A percentile compares a stretch with the other conserved stretches of the same genome.
phyloP scores from a whole-genome alignment of 2,888 invertebrate species.

The Carpatolechia fugitivella region DNA sequence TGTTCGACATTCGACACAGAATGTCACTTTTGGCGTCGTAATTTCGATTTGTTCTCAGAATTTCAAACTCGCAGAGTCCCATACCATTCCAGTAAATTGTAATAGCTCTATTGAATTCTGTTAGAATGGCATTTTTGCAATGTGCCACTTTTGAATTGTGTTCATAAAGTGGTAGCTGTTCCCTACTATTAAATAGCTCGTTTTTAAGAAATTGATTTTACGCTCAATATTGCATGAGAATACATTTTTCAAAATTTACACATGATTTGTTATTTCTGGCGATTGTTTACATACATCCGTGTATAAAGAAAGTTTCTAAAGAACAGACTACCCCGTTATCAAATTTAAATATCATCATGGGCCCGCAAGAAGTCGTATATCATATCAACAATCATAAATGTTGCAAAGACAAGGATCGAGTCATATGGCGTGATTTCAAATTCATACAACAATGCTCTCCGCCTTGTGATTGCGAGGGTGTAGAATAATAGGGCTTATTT shows the following conservation, averaged over 20 bases:
- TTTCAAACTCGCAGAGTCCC: slow-evolving; percentile 33
- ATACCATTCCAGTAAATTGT: slow-evolving; percentile 20
- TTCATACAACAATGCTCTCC: slow-evolving; percentile 60
- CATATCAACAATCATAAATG: slow-evolving; percentile 11
- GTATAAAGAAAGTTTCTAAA: neutral
- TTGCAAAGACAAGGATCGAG: slow-evolving; percentile 25
- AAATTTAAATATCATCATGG: slow-evolving; percentile 15
- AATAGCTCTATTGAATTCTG: slow-evolving; percentile 27
- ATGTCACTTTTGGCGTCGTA: slow-evolving; percentile 58
- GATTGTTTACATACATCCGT: too few relatives aligned
- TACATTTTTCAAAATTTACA: too few relatives aligned
- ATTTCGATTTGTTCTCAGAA: slow-evolving; percentile 51
- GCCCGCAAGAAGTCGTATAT: slow-evolving; percentile 1
- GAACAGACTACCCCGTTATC: neutral
- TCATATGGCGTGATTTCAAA: slow-evolving; percentile 55
- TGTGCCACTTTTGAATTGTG: neutral
- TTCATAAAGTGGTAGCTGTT: neutral
- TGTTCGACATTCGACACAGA: slow-evolving; percentile 74
- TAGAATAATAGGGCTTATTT: slow-evolving; percentile 75
- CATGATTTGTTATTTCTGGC: too few relatives aligned
- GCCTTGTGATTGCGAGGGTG: slow-evolving; percentile 54
- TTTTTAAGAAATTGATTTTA: neutral
- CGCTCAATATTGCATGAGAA: neutral
- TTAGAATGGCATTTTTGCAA: slow-evolving; percentile 25
- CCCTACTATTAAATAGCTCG: neutral